Evolutionary conservation across 2,888 invertebrate genomes (phyloP).

Genomic region (Drosophila peninsularis): DNA sequence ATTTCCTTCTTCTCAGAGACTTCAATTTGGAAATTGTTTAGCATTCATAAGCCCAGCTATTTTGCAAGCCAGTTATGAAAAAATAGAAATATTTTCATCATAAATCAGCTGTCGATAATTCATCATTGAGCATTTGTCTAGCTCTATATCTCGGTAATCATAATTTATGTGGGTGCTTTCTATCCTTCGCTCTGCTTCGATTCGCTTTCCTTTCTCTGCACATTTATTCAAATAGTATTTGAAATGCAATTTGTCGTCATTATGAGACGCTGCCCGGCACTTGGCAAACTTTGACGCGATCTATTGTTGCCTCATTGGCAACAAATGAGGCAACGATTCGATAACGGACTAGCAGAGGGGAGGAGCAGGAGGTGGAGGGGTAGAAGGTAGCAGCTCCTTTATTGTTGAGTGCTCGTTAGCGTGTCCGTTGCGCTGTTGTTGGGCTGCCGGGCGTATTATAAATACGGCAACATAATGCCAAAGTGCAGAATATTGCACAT

Average conservation of each 20-base stretch:
- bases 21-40: not conserved
- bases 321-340: conserved; percentile 24
- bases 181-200: not conserved
- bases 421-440: conserved; percentile 21
- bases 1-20: not conserved
- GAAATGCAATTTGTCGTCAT: conserved; percentile 71
- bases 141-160: conserved; percentile 3
- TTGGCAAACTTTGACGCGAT: conserved; percentile 52
- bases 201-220: not conserved
- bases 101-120: conserved; percentile 2
- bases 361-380: not conserved
- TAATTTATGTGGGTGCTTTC: conserved; percentile 3
- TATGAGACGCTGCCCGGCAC: conserved; percentile 44
- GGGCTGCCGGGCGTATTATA: conserved; percentile 16
- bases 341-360: not conserved
- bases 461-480: conserved; percentile 43
- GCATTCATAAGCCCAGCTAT: not conserved
- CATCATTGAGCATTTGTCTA: conserved; percentile 8
- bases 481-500: conserved; percentile 56
- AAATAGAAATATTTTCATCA: not conserved
- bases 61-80: not conserved
- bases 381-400: conserved; percentile 6
- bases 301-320: conserved; percentile 59
- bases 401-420: conserved; percentile 39
- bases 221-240: conserved; percentile 21